Percentiles rank a stretch among this genome's conserved stretches.
Evolutionary conservation across 2,113 vertebrate species (phyloP).

Genomic region (Pseudolaguvia tuberculata): DNA sequence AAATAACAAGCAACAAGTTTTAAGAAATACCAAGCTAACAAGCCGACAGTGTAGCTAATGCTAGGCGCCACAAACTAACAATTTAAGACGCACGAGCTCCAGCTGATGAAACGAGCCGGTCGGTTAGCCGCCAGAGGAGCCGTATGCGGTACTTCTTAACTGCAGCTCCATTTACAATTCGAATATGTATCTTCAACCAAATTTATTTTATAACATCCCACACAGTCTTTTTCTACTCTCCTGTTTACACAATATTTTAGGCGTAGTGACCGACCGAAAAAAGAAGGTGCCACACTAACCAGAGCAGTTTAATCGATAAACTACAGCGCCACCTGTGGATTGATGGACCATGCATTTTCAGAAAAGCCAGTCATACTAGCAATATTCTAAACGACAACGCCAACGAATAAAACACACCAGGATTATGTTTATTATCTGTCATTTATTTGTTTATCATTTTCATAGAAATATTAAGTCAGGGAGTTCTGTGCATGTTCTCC

Average conservation of each 20-base stretch:
- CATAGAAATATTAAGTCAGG: no score
- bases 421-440: no score
- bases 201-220: neutral
- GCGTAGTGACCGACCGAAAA: conserved; percentile 31
- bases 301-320: neutral
- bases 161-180: neutral
- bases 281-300: neutral
- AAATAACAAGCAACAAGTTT: neutral
- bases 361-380: neutral
- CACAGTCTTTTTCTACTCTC: neutral
- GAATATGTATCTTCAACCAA: neutral
- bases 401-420: neutral
- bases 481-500: no score
- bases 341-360: neutral
- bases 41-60: no score
- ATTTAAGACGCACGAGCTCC: conserved; percentile 4
- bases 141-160: conserved; percentile 25
- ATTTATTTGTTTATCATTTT: no score
- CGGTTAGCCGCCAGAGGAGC: conserved; percentile 13
- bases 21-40: neutral
- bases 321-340: conserved; percentile 34
- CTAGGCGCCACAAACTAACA: conserved; percentile 10
- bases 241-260: conserved; percentile 47
- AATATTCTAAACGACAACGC: neutral
- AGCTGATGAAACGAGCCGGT: neutral